phyloP scores from a whole-genome alignment of 2,113 vertebrate genomes.

The Coturnix japonica region DNA sequence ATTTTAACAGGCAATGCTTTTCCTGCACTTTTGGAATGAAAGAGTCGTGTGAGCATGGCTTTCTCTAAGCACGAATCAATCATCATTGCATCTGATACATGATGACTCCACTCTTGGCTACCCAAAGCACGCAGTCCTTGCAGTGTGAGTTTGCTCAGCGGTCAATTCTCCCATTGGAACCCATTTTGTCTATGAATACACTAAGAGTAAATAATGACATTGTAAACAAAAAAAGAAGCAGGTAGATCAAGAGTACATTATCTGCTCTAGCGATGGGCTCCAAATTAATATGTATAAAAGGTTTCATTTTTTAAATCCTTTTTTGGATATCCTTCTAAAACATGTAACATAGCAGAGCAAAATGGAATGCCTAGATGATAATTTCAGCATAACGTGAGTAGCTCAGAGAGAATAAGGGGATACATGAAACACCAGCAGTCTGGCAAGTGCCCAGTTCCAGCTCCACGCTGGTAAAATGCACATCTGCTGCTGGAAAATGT shows the following conservation, averaged over 20 bases:
- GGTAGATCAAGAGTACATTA: background rate
- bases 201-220: background rate
- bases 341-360: background rate
- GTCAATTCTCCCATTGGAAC: background rate
- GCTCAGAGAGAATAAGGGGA: background rate
- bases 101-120: background rate
- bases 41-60: background rate
- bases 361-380: background rate
- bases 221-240: background rate
- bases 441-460: background rate
- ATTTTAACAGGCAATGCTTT: background rate
- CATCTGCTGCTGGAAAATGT: background rate
- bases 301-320: accelerated
- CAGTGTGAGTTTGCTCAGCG: background rate
- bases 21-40: background rate
- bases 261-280: background rate
- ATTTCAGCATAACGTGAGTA: background rate
- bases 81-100: background rate
- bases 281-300: background rate
- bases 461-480: background rate
- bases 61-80: background rate
- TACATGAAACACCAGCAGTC: background rate
- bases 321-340: background rate
- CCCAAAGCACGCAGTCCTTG: background rate
- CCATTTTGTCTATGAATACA: background rate